phyloP scores from a whole-genome alignment of 2,797 vertebrate species.

The Silurus lanzhouensis region DNA sequence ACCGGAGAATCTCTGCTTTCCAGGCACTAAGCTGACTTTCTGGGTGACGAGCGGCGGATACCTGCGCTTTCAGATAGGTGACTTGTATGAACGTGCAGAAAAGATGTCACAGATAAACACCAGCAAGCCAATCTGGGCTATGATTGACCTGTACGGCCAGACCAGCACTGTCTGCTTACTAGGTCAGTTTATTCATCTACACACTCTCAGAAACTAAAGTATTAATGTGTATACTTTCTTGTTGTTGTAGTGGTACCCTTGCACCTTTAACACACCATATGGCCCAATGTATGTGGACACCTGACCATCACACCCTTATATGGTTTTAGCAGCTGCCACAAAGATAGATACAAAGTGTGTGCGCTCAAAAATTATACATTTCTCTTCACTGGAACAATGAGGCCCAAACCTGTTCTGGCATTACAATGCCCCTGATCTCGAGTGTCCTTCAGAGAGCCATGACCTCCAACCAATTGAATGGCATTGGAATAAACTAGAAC shows the following conservation, averaged over 20 bases:
- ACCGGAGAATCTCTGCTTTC: slow-evolving; percentile 26
- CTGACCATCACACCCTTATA: not conserved
- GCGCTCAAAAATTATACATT: too few species aligned
- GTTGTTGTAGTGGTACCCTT: not conserved
- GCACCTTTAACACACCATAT: not conserved
- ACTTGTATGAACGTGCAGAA: slow-evolving; percentile 17
- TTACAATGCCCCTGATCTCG: not conserved
- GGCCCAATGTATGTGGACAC: slow-evolving; percentile 7
- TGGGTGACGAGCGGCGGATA: slow-evolving; percentile 71
- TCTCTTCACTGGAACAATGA: not conserved
- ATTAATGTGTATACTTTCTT: not conserved
- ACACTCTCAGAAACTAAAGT: not conserved
- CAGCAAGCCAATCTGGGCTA: slow-evolving; percentile 75
- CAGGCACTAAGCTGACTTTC: slow-evolving; percentile 69
- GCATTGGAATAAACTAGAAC: too few species aligned
- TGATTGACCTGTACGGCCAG: slow-evolving; percentile 84
- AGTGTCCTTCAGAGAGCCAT: too few species aligned
- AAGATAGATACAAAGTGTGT: not conserved
- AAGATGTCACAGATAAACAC: slow-evolving; percentile 57
- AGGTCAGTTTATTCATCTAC: slow-evolving; percentile 65
- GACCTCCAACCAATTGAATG: too few species aligned
- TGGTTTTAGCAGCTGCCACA: not conserved
- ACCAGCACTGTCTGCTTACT: slow-evolving; percentile 73
- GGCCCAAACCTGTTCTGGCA: not conserved
- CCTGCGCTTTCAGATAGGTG: slow-evolving; percentile 53